phyloP scores from a whole-genome alignment of 2,113 vertebrate species.

The Indri indri region DNA sequence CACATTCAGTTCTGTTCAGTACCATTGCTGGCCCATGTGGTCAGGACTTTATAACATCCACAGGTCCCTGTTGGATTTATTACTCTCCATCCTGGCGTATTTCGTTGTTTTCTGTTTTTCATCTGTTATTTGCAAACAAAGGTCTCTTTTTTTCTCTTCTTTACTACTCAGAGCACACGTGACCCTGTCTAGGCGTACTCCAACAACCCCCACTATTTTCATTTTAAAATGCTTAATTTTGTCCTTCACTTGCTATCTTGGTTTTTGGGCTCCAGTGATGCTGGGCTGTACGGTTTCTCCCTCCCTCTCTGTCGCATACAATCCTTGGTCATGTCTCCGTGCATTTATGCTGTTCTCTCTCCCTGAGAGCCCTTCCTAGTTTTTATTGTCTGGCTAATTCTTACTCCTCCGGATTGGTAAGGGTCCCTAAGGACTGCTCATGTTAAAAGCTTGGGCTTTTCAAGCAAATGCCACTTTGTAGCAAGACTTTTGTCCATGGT shows the following conservation, averaged over 20 bases:
- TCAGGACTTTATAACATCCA: not conserved
- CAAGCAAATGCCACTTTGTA: not conserved
- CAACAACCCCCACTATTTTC: not conserved
- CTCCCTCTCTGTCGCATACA: not conserved
- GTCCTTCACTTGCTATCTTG: not conserved
- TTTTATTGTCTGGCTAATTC: not conserved
- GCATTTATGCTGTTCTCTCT: not conserved
- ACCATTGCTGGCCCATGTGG: too few species aligned
- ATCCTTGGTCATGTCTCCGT: not conserved
- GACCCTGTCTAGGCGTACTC: not conserved
- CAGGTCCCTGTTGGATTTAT: not conserved
- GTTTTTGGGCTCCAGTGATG: not conserved
- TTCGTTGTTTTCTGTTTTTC: not conserved
- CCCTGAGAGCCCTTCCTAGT: not conserved
- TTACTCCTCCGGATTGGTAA: not conserved
- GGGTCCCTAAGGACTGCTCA: not conserved
- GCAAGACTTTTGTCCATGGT: not conserved
- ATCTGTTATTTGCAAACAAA: conserved; percentile 3
- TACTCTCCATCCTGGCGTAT: not conserved
- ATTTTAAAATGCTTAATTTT: not conserved
- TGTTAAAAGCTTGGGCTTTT: not conserved
- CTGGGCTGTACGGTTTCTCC: not conserved
- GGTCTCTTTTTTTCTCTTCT: not conserved
- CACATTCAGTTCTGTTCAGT: not conserved
- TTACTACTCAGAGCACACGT: not conserved